Percentiles rank a stretch among this genome's conserved stretches.
Conservation (phyloP, 1,140 invertebrate species). For the Gonioctena quinquepunctata region DNA sequence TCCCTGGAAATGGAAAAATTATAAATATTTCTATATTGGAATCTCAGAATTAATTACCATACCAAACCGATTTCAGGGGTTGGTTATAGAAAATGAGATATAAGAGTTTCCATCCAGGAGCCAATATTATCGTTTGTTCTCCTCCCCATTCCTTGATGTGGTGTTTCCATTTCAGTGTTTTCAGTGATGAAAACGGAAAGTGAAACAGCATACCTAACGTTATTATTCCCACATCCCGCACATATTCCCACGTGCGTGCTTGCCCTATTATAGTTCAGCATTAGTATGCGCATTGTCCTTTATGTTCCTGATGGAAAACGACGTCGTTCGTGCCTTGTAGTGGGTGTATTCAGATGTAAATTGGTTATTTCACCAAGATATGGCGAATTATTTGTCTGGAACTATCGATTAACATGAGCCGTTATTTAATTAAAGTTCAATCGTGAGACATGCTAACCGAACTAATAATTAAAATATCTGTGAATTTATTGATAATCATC, state of each 20-base stretch:
- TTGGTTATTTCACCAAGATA: not conserved
- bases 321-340: not conserved
- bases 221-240: not conserved
- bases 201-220: not conserved
- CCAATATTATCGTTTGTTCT: too few relatives aligned
- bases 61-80: too few relatives aligned
- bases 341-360: constrained; percentile 7
- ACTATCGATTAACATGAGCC: constrained; percentile 6
- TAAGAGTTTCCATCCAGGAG: too few relatives aligned
- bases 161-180: too few relatives aligned
- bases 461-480: constrained; percentile 1
- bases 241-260: not conserved
- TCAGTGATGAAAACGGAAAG: too few relatives aligned
- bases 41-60: too few relatives aligned
- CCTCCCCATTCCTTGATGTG: too few relatives aligned
- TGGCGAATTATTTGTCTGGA: not conserved
- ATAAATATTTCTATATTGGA: too few relatives aligned
- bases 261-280: not conserved
- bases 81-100: too few relatives aligned
- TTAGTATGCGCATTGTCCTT: constrained; percentile 2
- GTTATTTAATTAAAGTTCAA: constrained; percentile 5
- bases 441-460: not conserved
- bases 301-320: not conserved
- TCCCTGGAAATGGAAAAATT: too few relatives aligned
- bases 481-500: too few relatives aligned